Evolutionary conservation across 2,888 invertebrate species (phyloP), one percentile per base, ranked within the genome.

Genomic region (Poecilus cupreus): DNA sequence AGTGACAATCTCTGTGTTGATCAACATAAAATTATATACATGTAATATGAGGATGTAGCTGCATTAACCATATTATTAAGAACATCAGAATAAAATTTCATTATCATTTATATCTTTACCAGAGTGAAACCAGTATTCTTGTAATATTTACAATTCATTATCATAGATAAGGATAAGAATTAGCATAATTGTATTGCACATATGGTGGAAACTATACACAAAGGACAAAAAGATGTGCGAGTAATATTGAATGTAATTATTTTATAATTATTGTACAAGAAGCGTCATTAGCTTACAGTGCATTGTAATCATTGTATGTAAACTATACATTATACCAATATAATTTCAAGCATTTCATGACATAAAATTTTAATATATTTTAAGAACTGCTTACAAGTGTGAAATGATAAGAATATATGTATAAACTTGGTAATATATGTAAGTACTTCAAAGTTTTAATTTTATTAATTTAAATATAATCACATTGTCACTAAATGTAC

Each of bases 131-230:
- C 43, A 43, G 37, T 68, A 39, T 68, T 11, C 43, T 37, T 39
- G 43, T 68, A 68, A 39, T 68, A 68, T 68, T 39, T 39, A 39
- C 68, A 18, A 39, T 68, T 68, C 37, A 68, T 68, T 68, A 68
- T 68, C 68, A 68, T 68, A 68, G 68, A 68, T 68, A 68, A 39
- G 68, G 16, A 6, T 11, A 20, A 20, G 37, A 68, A 68, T 68
- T 68, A 39, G 43, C 68, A 68, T 68, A 68, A 68, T 68, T 68
- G 68, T 68, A 11, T 3, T 39, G 68, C 37, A 68, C 68, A 68
- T 68, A 68, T 68, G 68, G 60, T 24, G 54, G 6, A 46, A 11
- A 51, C 18, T 11, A 18, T 13, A 13, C 10, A 10, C 43, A 43
- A 13, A 43, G 43, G 43, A 43, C 8, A 43, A 43, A 43, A 43